phyloP scores from a whole-genome alignment of 2,113 vertebrate genomes.

The Archilochus colubris region DNA sequence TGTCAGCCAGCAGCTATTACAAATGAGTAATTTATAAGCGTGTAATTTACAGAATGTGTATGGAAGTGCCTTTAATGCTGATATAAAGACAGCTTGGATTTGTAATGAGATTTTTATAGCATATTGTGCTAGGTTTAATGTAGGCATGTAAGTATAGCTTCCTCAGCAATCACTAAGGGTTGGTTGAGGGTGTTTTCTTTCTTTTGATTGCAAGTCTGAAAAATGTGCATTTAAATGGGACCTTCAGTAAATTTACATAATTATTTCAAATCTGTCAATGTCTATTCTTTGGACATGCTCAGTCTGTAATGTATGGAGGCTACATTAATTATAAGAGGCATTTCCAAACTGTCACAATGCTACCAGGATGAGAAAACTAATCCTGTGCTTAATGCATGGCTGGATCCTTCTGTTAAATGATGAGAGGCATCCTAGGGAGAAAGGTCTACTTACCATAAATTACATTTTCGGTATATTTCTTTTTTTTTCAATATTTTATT shows the following conservation, averaged over 20 bases:
- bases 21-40: constrained; percentile 74
- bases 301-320: neutral
- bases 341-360: constrained; percentile 1
- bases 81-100: constrained; percentile 65
- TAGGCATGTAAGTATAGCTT: constrained; percentile 52
- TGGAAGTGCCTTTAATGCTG: constrained; percentile 56
- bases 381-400: constrained; percentile 1
- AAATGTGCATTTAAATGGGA: constrained; percentile 60
- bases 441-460: neutral
- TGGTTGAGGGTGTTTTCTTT: neutral
- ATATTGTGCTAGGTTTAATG: constrained; percentile 60
- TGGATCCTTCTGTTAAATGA: constrained; percentile 38
- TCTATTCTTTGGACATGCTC: constrained; percentile 33
- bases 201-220: constrained; percentile 37
- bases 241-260: constrained; percentile 48
- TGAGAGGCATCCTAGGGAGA: neutral
- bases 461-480: neutral
- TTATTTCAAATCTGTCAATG: constrained; percentile 61
- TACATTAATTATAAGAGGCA: neutral
- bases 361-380: constrained; percentile 40
- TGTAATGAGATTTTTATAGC: constrained; percentile 76
- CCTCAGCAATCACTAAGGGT: constrained; percentile 62
- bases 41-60: constrained; percentile 64
- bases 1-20: constrained; percentile 63
- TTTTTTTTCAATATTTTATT: neutral